Base-by-base conservation (phyloP, 1,140 invertebrate genomes). In the Bactericera cockerelli region DNA sequence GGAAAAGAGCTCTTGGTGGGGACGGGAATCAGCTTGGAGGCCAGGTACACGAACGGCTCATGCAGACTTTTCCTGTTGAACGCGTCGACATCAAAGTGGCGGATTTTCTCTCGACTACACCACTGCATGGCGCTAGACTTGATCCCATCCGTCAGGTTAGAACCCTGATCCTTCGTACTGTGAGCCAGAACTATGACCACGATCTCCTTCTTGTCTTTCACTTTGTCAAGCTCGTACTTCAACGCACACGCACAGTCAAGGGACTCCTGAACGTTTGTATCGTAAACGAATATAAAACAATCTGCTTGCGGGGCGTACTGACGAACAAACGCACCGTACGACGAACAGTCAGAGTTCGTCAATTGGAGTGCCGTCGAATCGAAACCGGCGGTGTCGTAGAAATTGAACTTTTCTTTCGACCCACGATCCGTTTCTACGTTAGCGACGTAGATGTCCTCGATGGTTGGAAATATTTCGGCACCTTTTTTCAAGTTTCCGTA, bases 361-460 rank as follows among this genome's bases (percentile, higher is more conserved):
- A n/a, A 16, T 19, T 49, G n/a, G 6, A 70, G 71, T 68, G 70
- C 68, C 67, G 76, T 77, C 65, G 72, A 24, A 19, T 82, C 84
- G 57, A 94, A 73, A 6, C 91, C 91, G 49, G 88, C 89, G 16
- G 90, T 93, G 66, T 98, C 93, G 72, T 93, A 96, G 70, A 97
- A 93, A 67, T 89, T 79, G 1, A 97, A 74, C 66, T 87, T 89
- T 73, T 96, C 92, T 67, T 84, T 86, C 0, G 81, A 82, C 1
- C 90, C 89, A 63, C 90, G 74, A 63, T 95, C 93, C 0, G 86
- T 94, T 72, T 96, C 93, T 53, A 96, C 85, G 67, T 86, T 85
- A 0, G 89, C 89, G 39, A 90, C 87, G 69, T 97, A 98, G 61
- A 93, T 94, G 71, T 98, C 93, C 74, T 97, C 93, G 64, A 96